Conservation (phyloP, 2,113 vertebrate species). For the Leucoraja erinaceus region DNA sequence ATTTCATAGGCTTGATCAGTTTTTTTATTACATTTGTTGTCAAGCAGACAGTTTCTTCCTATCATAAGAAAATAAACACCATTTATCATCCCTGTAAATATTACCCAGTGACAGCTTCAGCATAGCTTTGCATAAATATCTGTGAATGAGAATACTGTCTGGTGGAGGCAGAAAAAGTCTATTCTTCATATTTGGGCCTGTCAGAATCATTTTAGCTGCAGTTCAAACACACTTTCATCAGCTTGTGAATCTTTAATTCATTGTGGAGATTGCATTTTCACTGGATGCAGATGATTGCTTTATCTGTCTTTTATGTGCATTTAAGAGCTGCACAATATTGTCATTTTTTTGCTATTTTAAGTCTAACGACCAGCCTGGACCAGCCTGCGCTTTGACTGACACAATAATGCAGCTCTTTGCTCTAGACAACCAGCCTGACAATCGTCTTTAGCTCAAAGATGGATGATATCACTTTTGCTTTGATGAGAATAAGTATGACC, state of each 20-base stretch:
- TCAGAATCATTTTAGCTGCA: slow-evolving; percentile 26
- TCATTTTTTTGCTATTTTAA: neutral
- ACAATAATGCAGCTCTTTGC: neutral
- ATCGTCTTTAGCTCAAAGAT: neutral
- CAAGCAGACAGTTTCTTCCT: slow-evolving; percentile 85
- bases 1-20: slow-evolving; percentile 87
- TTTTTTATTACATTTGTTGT: slow-evolving; percentile 98
- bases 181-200: slow-evolving; percentile 58
- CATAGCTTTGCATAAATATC: slow-evolving; percentile 86
- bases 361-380: neutral
- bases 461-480: neutral
- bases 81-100: slow-evolving; percentile 97
- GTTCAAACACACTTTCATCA: slow-evolving; percentile 30
- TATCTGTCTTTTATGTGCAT: slow-evolving; percentile 21
- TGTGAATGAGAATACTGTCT: slow-evolving; percentile 67
- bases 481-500: neutral
- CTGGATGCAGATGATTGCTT: slow-evolving; percentile 12
- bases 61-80: slow-evolving; percentile 96
- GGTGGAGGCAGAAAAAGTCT: slow-evolving; percentile 58
- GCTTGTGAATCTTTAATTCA: slow-evolving; percentile 34
- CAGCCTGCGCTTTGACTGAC: neutral
- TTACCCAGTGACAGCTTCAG: slow-evolving; percentile 83
- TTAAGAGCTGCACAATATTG: neutral
- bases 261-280: neutral
- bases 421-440: neutral